phyloP scores from a whole-genome alignment of 2,888 invertebrate species.

The Pristionchus maxplancki region DNA sequence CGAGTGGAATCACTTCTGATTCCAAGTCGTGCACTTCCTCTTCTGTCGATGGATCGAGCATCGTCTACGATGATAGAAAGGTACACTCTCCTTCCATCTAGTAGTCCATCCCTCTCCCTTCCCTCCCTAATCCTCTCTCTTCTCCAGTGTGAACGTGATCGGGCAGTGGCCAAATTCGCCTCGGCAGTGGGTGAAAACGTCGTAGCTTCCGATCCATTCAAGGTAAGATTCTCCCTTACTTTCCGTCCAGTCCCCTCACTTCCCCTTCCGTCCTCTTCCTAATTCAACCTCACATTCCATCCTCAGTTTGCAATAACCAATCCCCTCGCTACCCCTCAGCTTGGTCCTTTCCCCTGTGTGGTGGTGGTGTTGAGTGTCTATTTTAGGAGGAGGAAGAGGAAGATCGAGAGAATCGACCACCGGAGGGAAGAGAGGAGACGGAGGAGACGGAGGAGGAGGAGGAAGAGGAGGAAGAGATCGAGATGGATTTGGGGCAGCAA shows the following conservation, averaged over 20 bases:
- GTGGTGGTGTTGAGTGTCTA: slow-evolving; percentile 43
- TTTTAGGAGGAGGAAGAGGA: slow-evolving; percentile 21
- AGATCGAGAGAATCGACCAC: slow-evolving; percentile 40
- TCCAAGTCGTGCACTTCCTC: slow-evolving; percentile 50
- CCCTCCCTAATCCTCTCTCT: background rate
- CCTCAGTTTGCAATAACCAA: background rate
- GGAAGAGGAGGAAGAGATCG: background rate
- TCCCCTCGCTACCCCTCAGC: background rate
- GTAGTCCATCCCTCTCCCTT: background rate
- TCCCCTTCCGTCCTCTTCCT: background rate
- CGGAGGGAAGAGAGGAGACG: background rate
- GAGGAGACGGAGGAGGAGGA: background rate
- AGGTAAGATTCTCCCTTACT: slow-evolving; percentile 51
- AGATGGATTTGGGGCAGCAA: background rate
- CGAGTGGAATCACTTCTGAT: slow-evolving; percentile 22
- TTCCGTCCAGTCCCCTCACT: background rate
- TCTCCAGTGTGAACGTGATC: slow-evolving; percentile 46
- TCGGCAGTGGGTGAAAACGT: slow-evolving; percentile 29
- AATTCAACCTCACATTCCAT: background rate
- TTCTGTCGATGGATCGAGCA: slow-evolving; percentile 47
- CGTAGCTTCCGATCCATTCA: slow-evolving; percentile 54
- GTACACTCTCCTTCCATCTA: background rate
- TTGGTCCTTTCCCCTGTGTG: background rate
- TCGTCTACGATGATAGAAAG: slow-evolving; percentile 48
- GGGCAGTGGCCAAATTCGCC: slow-evolving; percentile 43